Conservation (phyloP, 2,888 invertebrate species). For the Harpalus rufipes region DNA sequence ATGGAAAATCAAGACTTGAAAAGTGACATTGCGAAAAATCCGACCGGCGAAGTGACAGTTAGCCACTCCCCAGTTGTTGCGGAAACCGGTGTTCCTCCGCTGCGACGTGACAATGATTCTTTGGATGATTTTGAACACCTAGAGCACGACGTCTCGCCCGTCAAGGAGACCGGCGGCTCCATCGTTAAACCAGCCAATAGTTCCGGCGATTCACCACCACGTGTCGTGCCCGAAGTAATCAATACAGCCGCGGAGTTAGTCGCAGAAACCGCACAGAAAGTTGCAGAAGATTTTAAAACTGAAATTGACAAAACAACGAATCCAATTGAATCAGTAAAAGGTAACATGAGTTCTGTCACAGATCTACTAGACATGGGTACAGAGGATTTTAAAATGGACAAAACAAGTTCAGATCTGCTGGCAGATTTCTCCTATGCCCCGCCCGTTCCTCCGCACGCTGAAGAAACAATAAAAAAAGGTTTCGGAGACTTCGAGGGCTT, state of each 20-base stretch:
- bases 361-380: constrained; percentile 75
- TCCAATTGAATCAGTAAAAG: constrained; percentile 68
- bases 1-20: constrained; percentile 61
- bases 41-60: constrained; percentile 17
- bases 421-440: constrained; percentile 73
- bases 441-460: constrained; percentile 64
- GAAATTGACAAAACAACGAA: constrained; percentile 65
- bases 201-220: constrained; percentile 69
- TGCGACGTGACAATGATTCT: constrained; percentile 82
- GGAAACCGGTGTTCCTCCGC: constrained; percentile 44
- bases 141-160: constrained; percentile 80
- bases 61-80: constrained; percentile 57
- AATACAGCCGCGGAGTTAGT: constrained; percentile 76
- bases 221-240: constrained; percentile 74
- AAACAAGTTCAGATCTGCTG: constrained; percentile 75
- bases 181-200: constrained; percentile 31
- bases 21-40: constrained; percentile 33
- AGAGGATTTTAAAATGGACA: constrained; percentile 72
- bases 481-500: constrained; percentile 69
- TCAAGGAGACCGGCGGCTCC: constrained; percentile 72
- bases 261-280: constrained; percentile 68
- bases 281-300: constrained; percentile 47
- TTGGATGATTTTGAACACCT: constrained; percentile 88
- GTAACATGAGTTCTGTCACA: constrained; percentile 69
- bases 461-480: constrained; percentile 12